These are phyloP conservation scores for Apamea sordens DNA, from an alignment of 2,888 invertebrate species.

Conservation along the genomic window DNA sequence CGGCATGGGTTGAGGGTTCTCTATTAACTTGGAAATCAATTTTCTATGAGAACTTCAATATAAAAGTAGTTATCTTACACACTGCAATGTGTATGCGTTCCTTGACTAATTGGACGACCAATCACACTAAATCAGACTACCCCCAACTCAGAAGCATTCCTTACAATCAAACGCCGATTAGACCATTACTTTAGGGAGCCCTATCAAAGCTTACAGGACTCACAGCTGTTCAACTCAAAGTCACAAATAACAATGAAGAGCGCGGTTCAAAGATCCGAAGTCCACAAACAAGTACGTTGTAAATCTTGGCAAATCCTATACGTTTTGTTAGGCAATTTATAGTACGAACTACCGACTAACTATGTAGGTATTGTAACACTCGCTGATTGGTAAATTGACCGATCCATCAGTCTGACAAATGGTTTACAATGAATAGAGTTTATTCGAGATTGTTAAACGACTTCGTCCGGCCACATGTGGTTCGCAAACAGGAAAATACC, in stretches of 20 bases:
- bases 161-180: slow-evolving; percentile 38
- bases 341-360: slow-evolving; percentile 33
- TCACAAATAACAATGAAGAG: slow-evolving; percentile 56
- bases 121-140: background rate
- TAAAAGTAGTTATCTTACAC: background rate
- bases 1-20: slow-evolving; percentile 9
- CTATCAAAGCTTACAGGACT: slow-evolving; percentile 25
- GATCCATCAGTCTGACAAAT: slow-evolving; percentile 58
- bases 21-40: background rate
- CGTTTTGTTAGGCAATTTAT: slow-evolving; percentile 55
- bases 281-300: slow-evolving; percentile 45
- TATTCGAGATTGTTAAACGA: slow-evolving; percentile 50
- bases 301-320: slow-evolving; percentile 40
- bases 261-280: slow-evolving; percentile 34
- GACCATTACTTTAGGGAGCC: slow-evolving; percentile 19
- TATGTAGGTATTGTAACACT: slow-evolving; percentile 54
- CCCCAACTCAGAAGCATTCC: slow-evolving; percentile 31
- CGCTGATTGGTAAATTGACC: slow-evolving; percentile 63
- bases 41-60: background rate
- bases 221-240: slow-evolving; percentile 24
- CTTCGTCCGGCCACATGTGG: slow-evolving; percentile 29
- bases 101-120: background rate
- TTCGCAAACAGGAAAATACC: slow-evolving; percentile 34
- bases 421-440: slow-evolving; percentile 54
- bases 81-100: background rate